Conservation (phyloP, 1,140 invertebrate species). For the Holcopasites calliopsidis region DNA sequence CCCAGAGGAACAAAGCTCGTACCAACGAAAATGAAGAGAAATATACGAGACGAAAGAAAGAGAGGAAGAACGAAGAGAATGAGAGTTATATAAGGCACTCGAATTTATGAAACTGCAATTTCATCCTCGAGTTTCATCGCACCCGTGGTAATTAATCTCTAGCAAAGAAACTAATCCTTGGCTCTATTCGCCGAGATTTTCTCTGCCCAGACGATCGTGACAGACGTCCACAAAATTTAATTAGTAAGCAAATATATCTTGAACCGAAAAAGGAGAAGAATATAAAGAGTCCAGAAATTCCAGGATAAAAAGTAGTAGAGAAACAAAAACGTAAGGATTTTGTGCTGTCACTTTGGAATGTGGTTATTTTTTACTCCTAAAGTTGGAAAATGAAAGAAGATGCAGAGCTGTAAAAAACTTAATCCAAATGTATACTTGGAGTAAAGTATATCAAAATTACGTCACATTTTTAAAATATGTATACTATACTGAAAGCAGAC, state of each 20-base stretch:
- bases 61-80: constrained; percentile 33
- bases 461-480: no score
- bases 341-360: no score
- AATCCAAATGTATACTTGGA: no score
- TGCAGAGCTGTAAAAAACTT: no score
- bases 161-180: constrained; percentile 53
- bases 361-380: no score
- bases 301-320: neutral
- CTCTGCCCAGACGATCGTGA: neutral
- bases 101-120: constrained; percentile 74
- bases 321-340: no score
- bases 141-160: constrained; percentile 66
- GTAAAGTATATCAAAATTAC: no score
- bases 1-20: neutral
- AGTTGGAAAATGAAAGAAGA: no score
- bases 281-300: no score
- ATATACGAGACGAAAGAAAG: neutral
- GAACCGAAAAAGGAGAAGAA: neutral
- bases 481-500: no score
- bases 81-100: constrained; percentile 54
- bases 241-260: constrained; percentile 14
- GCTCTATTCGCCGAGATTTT: constrained; percentile 8
- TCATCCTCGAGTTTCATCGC: constrained; percentile 58
- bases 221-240: constrained; percentile 42
- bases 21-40: neutral